Evolutionary conservation across 2,113 vertebrate species (phyloP).

Genomic region (Plotosus lineatus): DNA sequence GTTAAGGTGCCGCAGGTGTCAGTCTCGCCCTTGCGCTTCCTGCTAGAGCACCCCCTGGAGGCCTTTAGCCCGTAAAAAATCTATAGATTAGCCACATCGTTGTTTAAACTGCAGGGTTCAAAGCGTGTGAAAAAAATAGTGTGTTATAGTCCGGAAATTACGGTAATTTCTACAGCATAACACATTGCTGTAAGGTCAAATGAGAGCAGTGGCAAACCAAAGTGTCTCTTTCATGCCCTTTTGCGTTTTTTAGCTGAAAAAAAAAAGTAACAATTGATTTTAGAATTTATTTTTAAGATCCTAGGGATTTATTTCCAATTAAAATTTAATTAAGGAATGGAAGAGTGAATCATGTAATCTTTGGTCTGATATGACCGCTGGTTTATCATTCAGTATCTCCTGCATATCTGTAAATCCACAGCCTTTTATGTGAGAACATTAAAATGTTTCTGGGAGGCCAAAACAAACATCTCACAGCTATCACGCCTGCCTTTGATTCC

Average conservation of each 20-base stretch:
- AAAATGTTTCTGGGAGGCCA: constrained; percentile 49
- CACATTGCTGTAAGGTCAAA: constrained; percentile 6
- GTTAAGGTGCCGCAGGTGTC: no score
- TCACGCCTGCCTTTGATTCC: constrained; percentile 55
- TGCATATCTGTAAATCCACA: constrained; percentile 20
- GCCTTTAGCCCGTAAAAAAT: no score
- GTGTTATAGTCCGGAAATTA: no score
- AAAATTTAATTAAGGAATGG: background rate
- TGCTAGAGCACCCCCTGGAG: no score
- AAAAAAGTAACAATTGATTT: no score
- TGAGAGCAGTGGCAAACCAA: background rate
- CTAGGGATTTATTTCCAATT: background rate
- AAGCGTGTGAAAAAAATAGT: no score
- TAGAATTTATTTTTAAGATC: background rate
- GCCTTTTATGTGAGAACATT: constrained; percentile 53
- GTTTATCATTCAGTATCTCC: constrained; percentile 42
- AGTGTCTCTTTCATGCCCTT: background rate
- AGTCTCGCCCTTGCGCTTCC: no score
- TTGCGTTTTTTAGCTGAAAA: constrained; percentile 1
- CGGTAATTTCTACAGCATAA: background rate
- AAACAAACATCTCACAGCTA: constrained; percentile 59
- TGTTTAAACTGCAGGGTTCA: no score
- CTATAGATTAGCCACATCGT: no score
- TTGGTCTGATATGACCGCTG: constrained; percentile 17
- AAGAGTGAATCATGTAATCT: background rate